Evolutionary conservation across 2,797 vertebrate species (phyloP), one percentile per base, ranked within the genome.

Genomic region (Cyclura pinguis): DNA sequence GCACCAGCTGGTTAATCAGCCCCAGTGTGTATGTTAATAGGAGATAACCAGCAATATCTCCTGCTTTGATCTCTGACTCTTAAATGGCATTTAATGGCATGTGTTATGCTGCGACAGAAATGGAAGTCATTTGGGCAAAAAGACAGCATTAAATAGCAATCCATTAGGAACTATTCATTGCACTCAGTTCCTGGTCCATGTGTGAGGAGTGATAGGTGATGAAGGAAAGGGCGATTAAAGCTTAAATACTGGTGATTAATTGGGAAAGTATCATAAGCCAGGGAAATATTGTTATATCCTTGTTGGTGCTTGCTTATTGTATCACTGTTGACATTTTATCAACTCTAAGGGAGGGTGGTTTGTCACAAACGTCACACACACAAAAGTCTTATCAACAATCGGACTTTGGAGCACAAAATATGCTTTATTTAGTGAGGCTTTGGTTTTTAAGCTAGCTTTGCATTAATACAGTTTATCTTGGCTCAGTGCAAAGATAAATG

Each of bases 31-130:
- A 73, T 92, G 92, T 91, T 94, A 94, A 90, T 80, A 92, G 87
- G 88, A 93, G 94, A 95, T 93, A 95, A 95, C 93, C 89, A 89
- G 91, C 47, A 90, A 88, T 86, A 84, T 77, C 80, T 94, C 92
- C 32, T 38, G 87, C 84, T 85, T 92, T 92, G 78, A 38, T 86
- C 88, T 76, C 0, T 3, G 8, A 93, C 84, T 85, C 78, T 93
- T 92, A 90, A 0, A 0, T 85, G 27, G 77, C 13, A 93, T 92
- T 94, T 92, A 94, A 74, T 93, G 20, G 50, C 57, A 32, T 62
- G 13, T 52, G 80, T 57, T 12, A 69, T 93, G 90, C 50, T 91
- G 42, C 42, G 91, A 77, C 89, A 94, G 91, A 94, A 94, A 95
- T 35, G 88, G 62, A 91, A 95, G 72, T 81, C 86, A 62, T 89